Conservation (phyloP, 2,888 invertebrate species). For the Rhabditophanes sp. region DNA sequence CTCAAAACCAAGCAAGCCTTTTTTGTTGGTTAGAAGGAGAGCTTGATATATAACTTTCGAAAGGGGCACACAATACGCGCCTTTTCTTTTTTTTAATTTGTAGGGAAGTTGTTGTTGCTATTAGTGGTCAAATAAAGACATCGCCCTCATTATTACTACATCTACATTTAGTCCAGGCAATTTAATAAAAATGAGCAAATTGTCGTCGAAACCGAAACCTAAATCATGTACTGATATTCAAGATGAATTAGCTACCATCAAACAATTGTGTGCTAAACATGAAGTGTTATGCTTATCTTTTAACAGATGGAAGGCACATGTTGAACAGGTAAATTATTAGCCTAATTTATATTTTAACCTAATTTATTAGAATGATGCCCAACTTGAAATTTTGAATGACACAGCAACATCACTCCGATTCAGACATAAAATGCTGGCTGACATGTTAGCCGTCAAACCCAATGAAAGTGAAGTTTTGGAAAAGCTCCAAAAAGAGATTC, state of each 20-base stretch:
- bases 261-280: slow-evolving; percentile 20
- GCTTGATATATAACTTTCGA: no score
- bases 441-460: slow-evolving; percentile 16
- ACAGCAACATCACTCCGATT: slow-evolving; percentile 26
- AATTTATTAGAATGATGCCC: slow-evolving; percentile 25
- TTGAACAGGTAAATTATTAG: slow-evolving; percentile 17
- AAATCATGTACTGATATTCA: no score
- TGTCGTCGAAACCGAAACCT: no score
- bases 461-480: slow-evolving; percentile 11
- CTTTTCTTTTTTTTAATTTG: no score
- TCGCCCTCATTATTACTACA: no score
- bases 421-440: slow-evolving; percentile 25
- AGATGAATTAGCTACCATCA: slow-evolving; percentile 17
- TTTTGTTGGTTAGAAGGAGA: no score
- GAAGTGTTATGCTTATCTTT: slow-evolving; percentile 19
- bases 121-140: no score
- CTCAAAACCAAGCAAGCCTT: no score
- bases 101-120: no score
- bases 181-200: no score
- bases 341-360: background rate
- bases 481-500: slow-evolving; percentile 14
- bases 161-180: no score
- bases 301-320: slow-evolving; percentile 11
- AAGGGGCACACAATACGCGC: no score
- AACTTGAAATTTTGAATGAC: slow-evolving; percentile 33